Conservation (phyloP, 2,113 vertebrate genomes). For the Hiodon tergisus region DNA sequence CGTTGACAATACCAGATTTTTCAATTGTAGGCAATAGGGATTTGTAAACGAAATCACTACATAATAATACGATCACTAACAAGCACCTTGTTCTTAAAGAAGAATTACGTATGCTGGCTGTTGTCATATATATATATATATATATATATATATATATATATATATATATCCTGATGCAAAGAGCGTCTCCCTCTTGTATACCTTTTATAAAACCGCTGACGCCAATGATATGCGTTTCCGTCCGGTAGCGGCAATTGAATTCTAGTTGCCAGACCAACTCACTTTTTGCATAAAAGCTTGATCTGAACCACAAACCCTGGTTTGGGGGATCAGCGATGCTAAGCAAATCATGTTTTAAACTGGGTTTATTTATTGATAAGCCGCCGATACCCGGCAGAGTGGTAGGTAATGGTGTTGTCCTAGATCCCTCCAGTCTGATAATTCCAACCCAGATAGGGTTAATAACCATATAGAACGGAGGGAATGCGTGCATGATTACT, state of each 20-base stretch:
- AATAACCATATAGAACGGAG: not conserved
- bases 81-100: no score
- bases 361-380: constrained; percentile 43
- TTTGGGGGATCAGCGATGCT: constrained; percentile 32
- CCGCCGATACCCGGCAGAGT: constrained; percentile 23
- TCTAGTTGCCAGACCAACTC: not conserved
- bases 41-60: no score
- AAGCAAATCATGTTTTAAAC: constrained; percentile 40
- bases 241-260: constrained; percentile 6
- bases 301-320: constrained; percentile 23
- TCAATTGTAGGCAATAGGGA: no score
- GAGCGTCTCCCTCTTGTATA: not conserved
- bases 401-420: not conserved
- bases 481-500: not conserved
- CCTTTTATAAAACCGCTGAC: constrained; percentile 16
- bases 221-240: not conserved
- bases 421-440: constrained; percentile 2
- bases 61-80: no score
- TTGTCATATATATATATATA: not conserved
- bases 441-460: not conserved
- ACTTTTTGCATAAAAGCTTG: constrained; percentile 1
- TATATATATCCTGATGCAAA: not conserved
- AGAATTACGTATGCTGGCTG: no score
- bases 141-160: not conserved
- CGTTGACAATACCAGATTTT: no score